Conservation (phyloP, 2,797 vertebrate species). For the Tiaroga cobitis region DNA sequence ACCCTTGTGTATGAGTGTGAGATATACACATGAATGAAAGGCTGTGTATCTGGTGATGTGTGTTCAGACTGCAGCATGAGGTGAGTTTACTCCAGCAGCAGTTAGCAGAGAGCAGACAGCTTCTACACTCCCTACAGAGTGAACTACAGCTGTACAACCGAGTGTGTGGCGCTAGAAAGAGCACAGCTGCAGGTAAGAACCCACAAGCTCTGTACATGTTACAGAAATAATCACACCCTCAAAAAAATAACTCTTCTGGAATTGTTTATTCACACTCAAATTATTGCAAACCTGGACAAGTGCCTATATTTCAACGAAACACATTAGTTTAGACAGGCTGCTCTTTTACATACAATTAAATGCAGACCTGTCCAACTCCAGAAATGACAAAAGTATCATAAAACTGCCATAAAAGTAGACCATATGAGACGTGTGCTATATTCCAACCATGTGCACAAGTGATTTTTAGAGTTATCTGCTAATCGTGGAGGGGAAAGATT, state of each 20-base stretch:
- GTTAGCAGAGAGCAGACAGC: constrained; percentile 84
- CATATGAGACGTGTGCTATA: not conserved
- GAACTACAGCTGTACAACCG: constrained; percentile 86
- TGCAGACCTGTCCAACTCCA: too few species aligned
- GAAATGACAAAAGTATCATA: too few species aligned
- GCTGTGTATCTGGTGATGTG: constrained; percentile 40
- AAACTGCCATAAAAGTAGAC: too few species aligned
- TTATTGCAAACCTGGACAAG: not conserved
- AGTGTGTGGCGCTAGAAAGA: constrained; percentile 73
- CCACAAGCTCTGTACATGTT: not conserved
- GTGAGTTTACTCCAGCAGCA: constrained; percentile 89
- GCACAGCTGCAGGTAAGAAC: constrained; percentile 78
- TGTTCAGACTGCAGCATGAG: constrained; percentile 85
- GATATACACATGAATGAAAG: not conserved
- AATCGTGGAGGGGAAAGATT: not conserved
- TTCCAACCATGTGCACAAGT: not conserved
- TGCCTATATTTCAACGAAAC: not conserved
- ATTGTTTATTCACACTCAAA: not conserved
- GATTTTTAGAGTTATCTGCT: too few species aligned
- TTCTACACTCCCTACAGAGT: constrained; percentile 84
- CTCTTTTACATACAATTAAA: too few species aligned
- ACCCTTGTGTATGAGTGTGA: constrained; percentile 10
- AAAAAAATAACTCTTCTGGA: not conserved
- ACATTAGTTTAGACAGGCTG: not conserved
- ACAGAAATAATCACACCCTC: not conserved